Percentiles rank a stretch among this genome's conserved stretches.
phyloP scores from a whole-genome alignment of 2,113 vertebrate species.

The Tichodroma muraria region DNA sequence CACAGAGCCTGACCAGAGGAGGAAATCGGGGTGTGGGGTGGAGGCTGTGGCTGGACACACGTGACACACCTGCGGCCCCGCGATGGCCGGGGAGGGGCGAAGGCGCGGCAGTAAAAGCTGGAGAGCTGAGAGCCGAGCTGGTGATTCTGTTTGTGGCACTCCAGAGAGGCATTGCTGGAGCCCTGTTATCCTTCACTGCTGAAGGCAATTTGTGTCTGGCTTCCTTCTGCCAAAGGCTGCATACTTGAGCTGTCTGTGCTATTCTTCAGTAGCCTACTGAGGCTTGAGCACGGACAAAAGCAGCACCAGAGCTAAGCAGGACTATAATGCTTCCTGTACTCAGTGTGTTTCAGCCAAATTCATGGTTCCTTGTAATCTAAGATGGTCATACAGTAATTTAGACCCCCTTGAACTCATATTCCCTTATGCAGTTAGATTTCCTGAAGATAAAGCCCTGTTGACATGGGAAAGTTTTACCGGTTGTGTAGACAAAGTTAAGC shows the following conservation, averaged over 20 bases:
- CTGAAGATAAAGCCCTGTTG: slow-evolving; percentile 49
- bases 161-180: slow-evolving; percentile 10
- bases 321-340: slow-evolving; percentile 42
- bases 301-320: slow-evolving; percentile 27
- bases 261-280: not conserved
- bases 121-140: not conserved
- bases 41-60: not conserved
- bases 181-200: slow-evolving; percentile 11
- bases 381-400: slow-evolving; percentile 46
- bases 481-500: not conserved
- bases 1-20: not conserved
- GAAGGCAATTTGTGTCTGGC: slow-evolving; percentile 3
- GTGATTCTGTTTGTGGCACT: slow-evolving; percentile 9
- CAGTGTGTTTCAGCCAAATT: slow-evolving; percentile 25
- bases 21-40: not conserved
- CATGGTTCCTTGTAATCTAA: slow-evolving; percentile 37
- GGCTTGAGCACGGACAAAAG: slow-evolving; percentile 17
- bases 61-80: not conserved
- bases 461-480: slow-evolving; percentile 26
- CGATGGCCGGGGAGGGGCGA: not conserved
- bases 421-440: slow-evolving; percentile 46
- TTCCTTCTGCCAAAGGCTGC: slow-evolving; percentile 32
- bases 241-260: slow-evolving; percentile 4
- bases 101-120: not conserved
- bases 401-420: slow-evolving; percentile 36